Conservation (phyloP, 2,888 invertebrate genomes). For the Melanostoma mellinum region DNA sequence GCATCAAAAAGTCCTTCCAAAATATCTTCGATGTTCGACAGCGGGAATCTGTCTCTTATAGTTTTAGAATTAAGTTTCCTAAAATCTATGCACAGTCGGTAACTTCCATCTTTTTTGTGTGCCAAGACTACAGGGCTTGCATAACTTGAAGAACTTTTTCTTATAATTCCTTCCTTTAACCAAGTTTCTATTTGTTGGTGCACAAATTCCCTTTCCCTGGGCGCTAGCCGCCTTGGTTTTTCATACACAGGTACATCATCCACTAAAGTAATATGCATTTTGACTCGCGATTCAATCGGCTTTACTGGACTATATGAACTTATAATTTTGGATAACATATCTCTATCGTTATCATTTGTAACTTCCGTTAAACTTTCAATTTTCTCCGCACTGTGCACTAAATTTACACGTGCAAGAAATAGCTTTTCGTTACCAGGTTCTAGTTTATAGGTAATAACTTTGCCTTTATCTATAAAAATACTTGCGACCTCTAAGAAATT, state of each 20-base stretch:
- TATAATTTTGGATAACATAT: neutral
- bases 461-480: conserved; percentile 3
- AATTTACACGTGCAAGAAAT: conserved; percentile 3
- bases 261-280: conserved; percentile 2
- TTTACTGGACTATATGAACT: conserved; percentile 10
- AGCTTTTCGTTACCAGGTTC: conserved; percentile 1
- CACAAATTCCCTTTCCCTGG: conserved; percentile 6
- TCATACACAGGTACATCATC: conserved; percentile 6
- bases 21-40: neutral
- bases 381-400: neutral
- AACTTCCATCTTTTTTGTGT: conserved; percentile 17
- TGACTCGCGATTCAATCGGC: neutral
- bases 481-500: conserved; percentile 3
- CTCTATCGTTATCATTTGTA: neutral
- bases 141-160: conserved; percentile 15
- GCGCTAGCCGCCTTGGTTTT: conserved; percentile 4
- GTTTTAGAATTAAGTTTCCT: neutral
- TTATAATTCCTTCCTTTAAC: conserved; percentile 7
- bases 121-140: conserved; percentile 32
- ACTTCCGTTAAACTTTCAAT: neutral
- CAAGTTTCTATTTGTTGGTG: conserved; percentile 14
- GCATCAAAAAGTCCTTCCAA: neutral
- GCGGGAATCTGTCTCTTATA: neutral
- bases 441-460: neutral
- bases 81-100: conserved; percentile 16